These are phyloP conservation scores for Acanthosepion lycidas DNA, from an alignment of 2,888 invertebrate genomes.

Conservation along the genomic window DNA sequence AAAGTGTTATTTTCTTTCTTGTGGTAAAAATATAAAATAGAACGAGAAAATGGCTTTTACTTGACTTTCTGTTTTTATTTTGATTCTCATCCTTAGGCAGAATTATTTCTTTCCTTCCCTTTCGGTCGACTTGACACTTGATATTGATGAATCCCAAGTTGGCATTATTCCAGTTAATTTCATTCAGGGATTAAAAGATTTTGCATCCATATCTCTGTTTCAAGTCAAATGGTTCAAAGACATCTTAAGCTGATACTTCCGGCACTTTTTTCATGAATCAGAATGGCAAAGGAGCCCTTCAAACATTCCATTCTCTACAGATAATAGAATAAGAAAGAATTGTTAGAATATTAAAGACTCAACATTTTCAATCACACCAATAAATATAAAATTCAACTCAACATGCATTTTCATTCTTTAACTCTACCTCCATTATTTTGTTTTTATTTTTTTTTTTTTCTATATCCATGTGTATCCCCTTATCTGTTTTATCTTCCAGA, in stretches of 20 bases:
- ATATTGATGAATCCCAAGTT: neutral
- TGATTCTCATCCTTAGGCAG: neutral
- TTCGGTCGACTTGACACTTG: neutral
- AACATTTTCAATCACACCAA: neutral
- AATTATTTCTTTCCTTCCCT: neutral
- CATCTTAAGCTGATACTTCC: slow-evolving; percentile 33
- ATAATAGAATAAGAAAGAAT: neutral
- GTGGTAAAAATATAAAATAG: too few relatives aligned
- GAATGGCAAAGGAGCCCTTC: neutral
- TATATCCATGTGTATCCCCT: too few relatives aligned
- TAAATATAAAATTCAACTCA: neutral
- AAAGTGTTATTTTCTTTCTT: too few relatives aligned
- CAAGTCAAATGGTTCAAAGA: neutral
- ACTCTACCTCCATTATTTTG: too few relatives aligned
- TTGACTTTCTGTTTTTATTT: neutral
- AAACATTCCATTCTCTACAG: neutral
- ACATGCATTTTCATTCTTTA: too few relatives aligned
- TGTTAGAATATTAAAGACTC: neutral
- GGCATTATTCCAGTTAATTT: slow-evolving; percentile 7
- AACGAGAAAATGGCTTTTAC: too few relatives aligned
- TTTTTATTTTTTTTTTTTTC: too few relatives aligned
- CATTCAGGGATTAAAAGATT: slow-evolving; percentile 16
- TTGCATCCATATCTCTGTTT: neutral
- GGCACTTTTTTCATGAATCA: neutral
- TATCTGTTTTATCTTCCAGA: neutral